These are phyloP conservation scores for Pseudoips prasinana DNA, from an alignment of 2,888 invertebrate species.

Conservation along the genomic window DNA sequence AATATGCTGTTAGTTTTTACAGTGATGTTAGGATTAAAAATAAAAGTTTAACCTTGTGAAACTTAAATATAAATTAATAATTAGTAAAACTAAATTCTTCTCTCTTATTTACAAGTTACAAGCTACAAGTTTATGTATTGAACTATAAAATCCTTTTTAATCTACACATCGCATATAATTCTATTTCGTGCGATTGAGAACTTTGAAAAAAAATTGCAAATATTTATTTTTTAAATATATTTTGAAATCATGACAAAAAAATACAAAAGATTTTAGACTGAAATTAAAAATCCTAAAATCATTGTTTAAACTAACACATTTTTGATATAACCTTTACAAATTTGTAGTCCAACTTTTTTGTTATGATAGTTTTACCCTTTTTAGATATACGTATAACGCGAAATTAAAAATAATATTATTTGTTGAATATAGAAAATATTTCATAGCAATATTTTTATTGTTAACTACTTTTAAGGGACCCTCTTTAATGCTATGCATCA, in stretches of 20 bases:
- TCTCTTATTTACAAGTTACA: too few species aligned
- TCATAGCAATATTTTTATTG: slow-evolving; percentile 69
- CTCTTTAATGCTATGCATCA: slow-evolving; percentile 55
- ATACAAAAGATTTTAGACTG: slow-evolving; percentile 7
- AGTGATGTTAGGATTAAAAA: slow-evolving; percentile 30
- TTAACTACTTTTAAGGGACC: slow-evolving; percentile 77
- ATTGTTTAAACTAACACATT: slow-evolving; percentile 48
- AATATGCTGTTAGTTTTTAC: slow-evolving; percentile 40
- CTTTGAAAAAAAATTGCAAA: slow-evolving; percentile 2
- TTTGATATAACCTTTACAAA: slow-evolving; percentile 76
- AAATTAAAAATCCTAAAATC: slow-evolving; percentile 20
- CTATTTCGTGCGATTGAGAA: slow-evolving; percentile 6
- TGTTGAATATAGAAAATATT: slow-evolving; percentile 56
- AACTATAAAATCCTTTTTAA: too few species aligned
- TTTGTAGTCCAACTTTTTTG: slow-evolving; percentile 62
- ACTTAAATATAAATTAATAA: too few species aligned
- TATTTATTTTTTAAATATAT: too few species aligned
- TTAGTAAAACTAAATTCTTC: too few species aligned
- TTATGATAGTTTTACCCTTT: slow-evolving; percentile 65
- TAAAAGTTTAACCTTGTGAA: too few species aligned
- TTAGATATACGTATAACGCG: slow-evolving; percentile 55
- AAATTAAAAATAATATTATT: slow-evolving; percentile 44
- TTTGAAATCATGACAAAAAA: slow-evolving; percentile 3
- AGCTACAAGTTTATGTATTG: too few species aligned
- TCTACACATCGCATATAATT: too few species aligned